These are phyloP conservation scores for Tipula helvola DNA, from an alignment of 2,888 invertebrate genomes.

Conservation along the genomic window DNA sequence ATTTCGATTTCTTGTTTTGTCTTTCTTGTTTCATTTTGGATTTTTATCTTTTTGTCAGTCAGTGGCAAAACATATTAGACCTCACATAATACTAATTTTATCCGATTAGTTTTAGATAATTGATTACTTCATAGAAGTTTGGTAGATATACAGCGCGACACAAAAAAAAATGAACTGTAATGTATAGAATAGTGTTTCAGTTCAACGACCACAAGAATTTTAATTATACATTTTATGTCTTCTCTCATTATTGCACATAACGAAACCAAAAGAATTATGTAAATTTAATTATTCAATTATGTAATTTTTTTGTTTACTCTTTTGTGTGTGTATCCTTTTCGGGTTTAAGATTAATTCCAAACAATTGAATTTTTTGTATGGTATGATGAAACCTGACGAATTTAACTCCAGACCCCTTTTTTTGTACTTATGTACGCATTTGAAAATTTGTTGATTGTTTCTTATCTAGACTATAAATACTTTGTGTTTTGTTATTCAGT, in stretches of 20 bases:
- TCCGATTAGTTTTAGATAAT: neutral
- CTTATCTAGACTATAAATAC: neutral
- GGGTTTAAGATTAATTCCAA: neutral
- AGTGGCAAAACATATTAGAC: neutral
- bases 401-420: neutral
- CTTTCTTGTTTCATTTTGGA: neutral
- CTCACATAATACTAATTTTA: neutral
- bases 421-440: neutral
- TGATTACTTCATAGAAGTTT: neutral
- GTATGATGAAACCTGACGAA: neutral
- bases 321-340: neutral
- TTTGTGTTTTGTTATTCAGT: neutral
- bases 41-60: neutral
- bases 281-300: neutral
- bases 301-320: neutral
- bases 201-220: neutral
- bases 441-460: neutral
- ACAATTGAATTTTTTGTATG: neutral
- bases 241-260: neutral
- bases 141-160: neutral
- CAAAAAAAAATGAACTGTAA: neutral
- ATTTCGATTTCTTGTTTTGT: neutral
- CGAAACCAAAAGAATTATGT: constrained; percentile 4
- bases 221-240: neutral
- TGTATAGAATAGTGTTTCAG: neutral